Evolutionary conservation across 2,797 vertebrate genomes (phyloP).

Genomic region (Mastacembelus armatus): DNA sequence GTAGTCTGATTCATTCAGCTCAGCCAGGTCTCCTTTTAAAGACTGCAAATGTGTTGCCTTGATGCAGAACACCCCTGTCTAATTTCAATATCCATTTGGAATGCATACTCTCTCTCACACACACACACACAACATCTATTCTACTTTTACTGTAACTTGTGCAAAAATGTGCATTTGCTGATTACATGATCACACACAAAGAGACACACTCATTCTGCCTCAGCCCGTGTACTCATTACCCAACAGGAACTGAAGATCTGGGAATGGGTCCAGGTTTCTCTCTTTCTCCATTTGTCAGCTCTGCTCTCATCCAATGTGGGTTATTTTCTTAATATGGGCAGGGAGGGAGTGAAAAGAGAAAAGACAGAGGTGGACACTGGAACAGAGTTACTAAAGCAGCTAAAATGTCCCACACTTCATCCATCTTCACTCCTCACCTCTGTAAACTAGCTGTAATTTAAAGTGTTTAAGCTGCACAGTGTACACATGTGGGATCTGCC

Average conservation of each 20-base stretch:
- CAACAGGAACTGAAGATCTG: conserved; percentile 68
- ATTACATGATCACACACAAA: conserved; percentile 32
- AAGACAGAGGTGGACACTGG: not conserved
- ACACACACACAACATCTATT: not conserved
- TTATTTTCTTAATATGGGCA: conserved; percentile 70
- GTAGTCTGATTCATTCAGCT: conserved; percentile 52
- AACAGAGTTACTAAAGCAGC: conserved; percentile 8
- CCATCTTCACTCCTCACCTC: conserved; percentile 11
- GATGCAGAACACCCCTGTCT: conserved; percentile 33
- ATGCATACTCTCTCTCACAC: conserved; percentile 18
- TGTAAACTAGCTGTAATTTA: conserved; percentile 15
- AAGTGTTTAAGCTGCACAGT: conserved; percentile 29
- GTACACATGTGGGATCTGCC: not conserved
- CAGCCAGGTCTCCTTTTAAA: conserved; percentile 75
- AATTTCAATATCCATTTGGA: conserved; percentile 22
- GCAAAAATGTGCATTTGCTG: conserved; percentile 14
- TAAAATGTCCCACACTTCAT: conserved; percentile 18
- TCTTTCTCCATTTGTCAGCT: conserved; percentile 27
- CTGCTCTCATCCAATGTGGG: conserved; percentile 42
- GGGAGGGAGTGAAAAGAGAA: conserved; percentile 41
- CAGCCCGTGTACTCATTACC: conserved; percentile 43
- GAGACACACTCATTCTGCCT: conserved; percentile 32
- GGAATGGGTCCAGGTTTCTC: conserved; percentile 56
- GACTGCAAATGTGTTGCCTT: conserved; percentile 45
- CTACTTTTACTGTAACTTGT: conserved; percentile 10